A percentile compares a stretch with the other conserved stretches of the same genome.
These are phyloP conservation scores for Scolopax bukidnonensis DNA, from an alignment of 2,797 vertebrate genomes.

Conservation along the genomic window DNA sequence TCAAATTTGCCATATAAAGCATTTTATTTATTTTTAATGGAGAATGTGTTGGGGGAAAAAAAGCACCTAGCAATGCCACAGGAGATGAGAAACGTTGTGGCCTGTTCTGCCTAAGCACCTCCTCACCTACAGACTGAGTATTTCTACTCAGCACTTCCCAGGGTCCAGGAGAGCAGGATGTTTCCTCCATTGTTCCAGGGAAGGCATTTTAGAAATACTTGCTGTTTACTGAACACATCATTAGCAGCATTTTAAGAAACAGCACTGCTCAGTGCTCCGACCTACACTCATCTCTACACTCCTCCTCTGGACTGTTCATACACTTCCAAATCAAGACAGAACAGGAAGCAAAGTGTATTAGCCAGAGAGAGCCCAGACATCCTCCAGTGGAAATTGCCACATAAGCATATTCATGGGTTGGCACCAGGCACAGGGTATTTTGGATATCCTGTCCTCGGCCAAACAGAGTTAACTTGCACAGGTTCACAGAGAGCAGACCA, in stretches of 20 bases:
- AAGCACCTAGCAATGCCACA: background rate
- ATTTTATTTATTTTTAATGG: background rate
- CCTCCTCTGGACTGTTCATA: too few species aligned
- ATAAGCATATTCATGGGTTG: rapidly evolving
- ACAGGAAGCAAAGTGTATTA: rapidly evolving
- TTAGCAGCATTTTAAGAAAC: background rate
- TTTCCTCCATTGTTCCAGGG: background rate
- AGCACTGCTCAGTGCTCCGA: background rate
- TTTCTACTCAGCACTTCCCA: background rate
- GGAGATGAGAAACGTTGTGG: background rate
- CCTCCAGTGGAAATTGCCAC: rapidly evolving
- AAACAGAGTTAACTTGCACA: background rate
- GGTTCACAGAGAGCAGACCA: rapidly evolving
- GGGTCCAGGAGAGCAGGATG: rapidly evolving
- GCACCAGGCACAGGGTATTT: rapidly evolving
- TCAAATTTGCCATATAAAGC: background rate
- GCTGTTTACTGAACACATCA: background rate
- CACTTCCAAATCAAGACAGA: background rate
- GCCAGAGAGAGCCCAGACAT: background rate
- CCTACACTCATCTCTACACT: too few species aligned
- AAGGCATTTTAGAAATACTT: background rate
- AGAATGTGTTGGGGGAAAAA: rapidly evolving
- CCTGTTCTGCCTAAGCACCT: background rate
- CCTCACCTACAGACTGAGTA: background rate
- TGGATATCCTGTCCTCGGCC: background rate